A percentile compares a stretch with the other conserved stretches of the same genome.
Conservation (phyloP, 1,140 invertebrate genomes). For the Rhagoletis zephyria region DNA sequence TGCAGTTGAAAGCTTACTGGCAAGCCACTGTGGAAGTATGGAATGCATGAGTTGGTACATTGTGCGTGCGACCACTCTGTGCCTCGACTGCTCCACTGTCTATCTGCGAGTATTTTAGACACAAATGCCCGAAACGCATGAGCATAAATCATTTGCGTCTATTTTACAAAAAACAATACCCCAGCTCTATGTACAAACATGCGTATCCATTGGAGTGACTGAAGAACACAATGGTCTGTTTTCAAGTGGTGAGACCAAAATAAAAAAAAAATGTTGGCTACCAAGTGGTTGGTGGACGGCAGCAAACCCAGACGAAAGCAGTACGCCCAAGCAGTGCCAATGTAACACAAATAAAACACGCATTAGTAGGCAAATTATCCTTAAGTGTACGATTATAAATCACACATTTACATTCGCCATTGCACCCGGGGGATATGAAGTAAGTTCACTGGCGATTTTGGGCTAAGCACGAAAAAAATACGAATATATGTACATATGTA, state of each 20-base stretch:
- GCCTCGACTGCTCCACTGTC: not conserved
- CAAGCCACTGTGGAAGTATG: no score
- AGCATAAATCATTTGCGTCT: constrained; percentile 45
- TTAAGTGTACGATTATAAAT: constrained; percentile 41
- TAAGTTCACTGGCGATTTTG: not conserved
- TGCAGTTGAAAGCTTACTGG: no score
- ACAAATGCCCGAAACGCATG: not conserved
- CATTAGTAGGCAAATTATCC: constrained; percentile 50
- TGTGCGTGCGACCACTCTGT: not conserved
- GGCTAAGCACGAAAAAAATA: not conserved
- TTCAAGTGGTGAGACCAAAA: not conserved
- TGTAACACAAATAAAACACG: constrained; percentile 21
- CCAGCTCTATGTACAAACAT: not conserved
- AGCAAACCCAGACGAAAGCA: not conserved
- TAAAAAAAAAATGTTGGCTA: not conserved
- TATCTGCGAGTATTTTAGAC: not conserved
- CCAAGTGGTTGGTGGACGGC: constrained; percentile 3
- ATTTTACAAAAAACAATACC: constrained; percentile 15
- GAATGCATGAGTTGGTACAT: not conserved
- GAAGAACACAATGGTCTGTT: not conserved
- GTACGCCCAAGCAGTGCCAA: not conserved
- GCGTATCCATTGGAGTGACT: not conserved
- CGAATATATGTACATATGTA: not conserved
- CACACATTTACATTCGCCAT: constrained; percentile 27
- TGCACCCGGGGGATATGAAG: not conserved